Percentiles rank a stretch among this genome's conserved stretches.
Conservation (phyloP, 2,888 invertebrate species). For the Phrixothrix hirtus region DNA sequence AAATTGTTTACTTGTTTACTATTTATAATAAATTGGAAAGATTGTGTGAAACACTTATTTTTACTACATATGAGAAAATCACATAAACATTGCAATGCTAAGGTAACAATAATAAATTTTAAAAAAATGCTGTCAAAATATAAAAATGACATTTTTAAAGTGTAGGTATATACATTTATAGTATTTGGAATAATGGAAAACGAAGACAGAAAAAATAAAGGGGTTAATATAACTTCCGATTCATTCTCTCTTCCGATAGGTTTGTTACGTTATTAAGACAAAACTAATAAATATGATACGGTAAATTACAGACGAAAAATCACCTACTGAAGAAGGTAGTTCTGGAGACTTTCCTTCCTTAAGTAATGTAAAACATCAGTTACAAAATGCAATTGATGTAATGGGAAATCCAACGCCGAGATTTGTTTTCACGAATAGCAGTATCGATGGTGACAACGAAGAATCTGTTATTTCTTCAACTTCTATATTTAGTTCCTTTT, state of each 20-base stretch:
- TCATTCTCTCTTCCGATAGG: no score
- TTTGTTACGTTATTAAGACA: no score
- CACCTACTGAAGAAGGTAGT: background rate
- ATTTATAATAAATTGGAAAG: no score
- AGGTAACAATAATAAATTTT: no score
- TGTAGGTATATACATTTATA: background rate
- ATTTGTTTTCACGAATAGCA: constrained; percentile 21
- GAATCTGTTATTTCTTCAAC: constrained; percentile 29
- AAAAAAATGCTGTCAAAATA: no score
- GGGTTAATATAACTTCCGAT: constrained; percentile 20
- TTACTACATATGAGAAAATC: no score
- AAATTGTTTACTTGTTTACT: no score
- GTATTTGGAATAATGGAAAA: background rate
- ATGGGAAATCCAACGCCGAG: constrained; percentile 40
- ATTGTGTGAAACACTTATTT: no score
- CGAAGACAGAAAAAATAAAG: constrained; percentile 9
- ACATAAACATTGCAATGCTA: no score
- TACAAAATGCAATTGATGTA: constrained; percentile 39
- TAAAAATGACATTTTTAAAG: background rate
- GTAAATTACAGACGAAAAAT: background rate
- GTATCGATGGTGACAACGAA: constrained; percentile 35
- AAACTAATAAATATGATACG: no score
- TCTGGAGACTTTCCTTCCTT: constrained; percentile 17
- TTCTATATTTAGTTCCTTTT: constrained; percentile 19
- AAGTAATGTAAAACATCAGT: constrained; percentile 32